These are phyloP conservation scores for Helogale parvula DNA, from an alignment of 2,113 vertebrate genomes.

Conservation along the genomic window DNA sequence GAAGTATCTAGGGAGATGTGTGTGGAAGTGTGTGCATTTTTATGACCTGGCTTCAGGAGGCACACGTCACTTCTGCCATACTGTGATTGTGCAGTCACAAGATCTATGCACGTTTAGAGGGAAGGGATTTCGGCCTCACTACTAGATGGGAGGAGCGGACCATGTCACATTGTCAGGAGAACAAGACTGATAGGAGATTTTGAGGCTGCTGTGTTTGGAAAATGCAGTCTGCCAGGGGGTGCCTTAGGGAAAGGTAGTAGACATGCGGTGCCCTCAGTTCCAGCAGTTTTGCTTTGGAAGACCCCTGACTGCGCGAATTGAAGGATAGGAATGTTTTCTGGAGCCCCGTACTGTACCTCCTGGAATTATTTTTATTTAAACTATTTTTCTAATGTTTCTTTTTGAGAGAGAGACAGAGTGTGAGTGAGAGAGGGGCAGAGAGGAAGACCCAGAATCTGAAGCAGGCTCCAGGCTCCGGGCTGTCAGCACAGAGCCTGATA, in stretches of 20 bases:
- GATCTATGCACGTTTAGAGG: background rate
- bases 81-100: background rate
- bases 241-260: background rate
- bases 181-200: background rate
- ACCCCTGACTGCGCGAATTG: too few relatives aligned
- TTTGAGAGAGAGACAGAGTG: too few relatives aligned
- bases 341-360: background rate
- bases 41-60: background rate
- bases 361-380: background rate
- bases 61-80: background rate
- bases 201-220: background rate
- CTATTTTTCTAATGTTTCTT: too few relatives aligned
- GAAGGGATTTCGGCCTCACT: background rate
- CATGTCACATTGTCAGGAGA: background rate
- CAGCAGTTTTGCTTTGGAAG: background rate
- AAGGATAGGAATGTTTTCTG: background rate
- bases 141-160: background rate
- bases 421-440: too few relatives aligned
- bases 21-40: background rate
- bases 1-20: background rate
- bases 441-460: too few relatives aligned
- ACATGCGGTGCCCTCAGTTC: fast-evolving
- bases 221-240: background rate
- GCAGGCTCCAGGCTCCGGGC: too few relatives aligned
- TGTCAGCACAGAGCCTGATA: too few relatives aligned